Base-by-base conservation (phyloP, 2,797 vertebrate species). In the Mionectes olivaceus region DNA sequence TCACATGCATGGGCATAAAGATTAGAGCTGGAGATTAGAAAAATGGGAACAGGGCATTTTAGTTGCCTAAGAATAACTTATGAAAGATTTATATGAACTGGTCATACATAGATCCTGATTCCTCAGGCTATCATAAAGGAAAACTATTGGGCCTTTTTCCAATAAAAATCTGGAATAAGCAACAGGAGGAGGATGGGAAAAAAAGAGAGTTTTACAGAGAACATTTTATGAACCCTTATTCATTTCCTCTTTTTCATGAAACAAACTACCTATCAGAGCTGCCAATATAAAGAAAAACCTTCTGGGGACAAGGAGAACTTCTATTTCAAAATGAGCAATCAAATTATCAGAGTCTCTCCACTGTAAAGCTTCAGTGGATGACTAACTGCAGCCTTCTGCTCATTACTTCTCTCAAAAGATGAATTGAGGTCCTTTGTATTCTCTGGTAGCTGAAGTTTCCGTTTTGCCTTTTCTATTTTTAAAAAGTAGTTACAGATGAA, bases 391-490 rank as follows among this genome's bases (percentile, higher is more conserved):
- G 96, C 94, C 96, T 97, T 94, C 93, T 96, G 94, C 94, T 96
- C 94, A 96, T 96, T 96, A 93, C 93, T 96, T 91, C 93, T 93
- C 83, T 97, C 94, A 94, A 97, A 97, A 97, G 96, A 96, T 94
- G 95, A 97, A 96, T 96, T 94, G 91, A 87, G 75, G 79, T 85
- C 71, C 88, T 97, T 96, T 97, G 91, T 96, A 89, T 95, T 96
- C 95, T 87, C 92, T 37, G 30, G 95, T 95, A 96, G 95, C 89
- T 96, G 96, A 96, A 97, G 94, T 97, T 97, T 97, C 96, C 86
- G 61, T 96, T 97, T 96, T 96, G 94, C 94, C 82, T 96, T 95
- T 97, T 95, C 96, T 97, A 97, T 97, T 97, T 97, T 97, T 96
- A 96, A 97, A 95, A 94, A 94, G 93, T 96, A 96, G 94, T 95